Evolutionary conservation across 1,140 invertebrate genomes (phyloP).

Genomic region (Idris sp.): DNA sequence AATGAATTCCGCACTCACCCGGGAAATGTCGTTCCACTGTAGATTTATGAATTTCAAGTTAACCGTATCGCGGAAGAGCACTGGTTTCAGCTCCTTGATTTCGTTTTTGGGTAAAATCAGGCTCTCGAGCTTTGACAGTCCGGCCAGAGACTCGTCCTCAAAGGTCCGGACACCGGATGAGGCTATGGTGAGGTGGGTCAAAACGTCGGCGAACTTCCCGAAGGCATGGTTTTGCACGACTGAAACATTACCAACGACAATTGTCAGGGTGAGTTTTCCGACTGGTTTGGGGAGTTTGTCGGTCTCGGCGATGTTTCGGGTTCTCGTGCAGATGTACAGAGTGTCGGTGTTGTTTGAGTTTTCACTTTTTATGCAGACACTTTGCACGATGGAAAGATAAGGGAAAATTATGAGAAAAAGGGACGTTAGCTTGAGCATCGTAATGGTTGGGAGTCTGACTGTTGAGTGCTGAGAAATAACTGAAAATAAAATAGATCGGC

Average conservation of each 20-base stretch:
- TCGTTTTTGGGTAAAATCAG: conserved; percentile 2
- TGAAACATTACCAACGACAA: conserved; percentile 7
- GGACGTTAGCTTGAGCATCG: not conserved
- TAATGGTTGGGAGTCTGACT: not conserved
- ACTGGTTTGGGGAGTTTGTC: not conserved
- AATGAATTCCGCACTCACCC: conserved; percentile 1
- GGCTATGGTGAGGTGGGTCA: not conserved
- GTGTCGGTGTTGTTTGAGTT: no score
- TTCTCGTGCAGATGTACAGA: not conserved
- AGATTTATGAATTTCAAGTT: conserved; percentile 5
- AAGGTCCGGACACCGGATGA: conserved; percentile 7
- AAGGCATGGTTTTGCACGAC: conserved; percentile 6
- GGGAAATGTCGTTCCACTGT: not conserved
- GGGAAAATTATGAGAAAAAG: not conserved
- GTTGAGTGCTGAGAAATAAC: no score
- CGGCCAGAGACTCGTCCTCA: conserved; percentile 29
- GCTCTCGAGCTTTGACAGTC: conserved; percentile 4
- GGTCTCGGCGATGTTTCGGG: not conserved
- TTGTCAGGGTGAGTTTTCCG: not conserved
- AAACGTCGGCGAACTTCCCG: not conserved
- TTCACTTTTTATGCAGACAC: not conserved
- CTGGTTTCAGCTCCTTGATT: conserved; percentile 13
- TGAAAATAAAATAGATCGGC: no score
- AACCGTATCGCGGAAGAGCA: conserved; percentile 10
- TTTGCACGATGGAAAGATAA: not conserved